These are phyloP conservation scores for Lasaia peninsularis DNA, from an alignment of 1,140 invertebrate genomes.

Conservation along the genomic window DNA sequence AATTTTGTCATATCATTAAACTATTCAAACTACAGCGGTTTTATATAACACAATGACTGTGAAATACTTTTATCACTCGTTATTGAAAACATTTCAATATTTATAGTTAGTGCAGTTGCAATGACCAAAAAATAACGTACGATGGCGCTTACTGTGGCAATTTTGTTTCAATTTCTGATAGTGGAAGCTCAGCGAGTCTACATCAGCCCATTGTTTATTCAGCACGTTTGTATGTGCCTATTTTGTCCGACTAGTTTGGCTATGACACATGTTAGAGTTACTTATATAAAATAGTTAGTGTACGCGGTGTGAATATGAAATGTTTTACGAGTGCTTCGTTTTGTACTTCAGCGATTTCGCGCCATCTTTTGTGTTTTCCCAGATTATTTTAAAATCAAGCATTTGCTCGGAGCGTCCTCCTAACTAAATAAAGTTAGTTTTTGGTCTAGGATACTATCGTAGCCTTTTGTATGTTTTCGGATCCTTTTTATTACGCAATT, in stretches of 20 bases:
- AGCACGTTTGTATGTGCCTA: constrained; percentile 36
- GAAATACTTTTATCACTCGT: constrained; percentile 2
- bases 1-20: background rate
- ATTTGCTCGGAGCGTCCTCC: no score
- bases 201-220: constrained; percentile 57
- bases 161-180: constrained; percentile 8
- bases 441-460: no score
- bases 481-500: no score
- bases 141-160: background rate
- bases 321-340: background rate
- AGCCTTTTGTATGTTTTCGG: no score
- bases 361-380: no score
- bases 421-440: no score
- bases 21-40: no score
- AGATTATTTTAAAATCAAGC: no score
- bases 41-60: background rate
- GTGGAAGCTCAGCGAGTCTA: constrained; percentile 32
- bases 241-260: constrained; percentile 45
- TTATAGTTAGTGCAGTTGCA: background rate
- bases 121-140: constrained; percentile 5
- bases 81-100: constrained; percentile 11
- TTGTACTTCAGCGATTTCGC: no score
- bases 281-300: constrained; percentile 26
- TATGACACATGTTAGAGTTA: constrained; percentile 57
- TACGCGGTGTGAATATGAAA: constrained; percentile 24